Evolutionary conservation across 2,113 vertebrate species (phyloP).

Genomic region (Micronisus gabar): DNA sequence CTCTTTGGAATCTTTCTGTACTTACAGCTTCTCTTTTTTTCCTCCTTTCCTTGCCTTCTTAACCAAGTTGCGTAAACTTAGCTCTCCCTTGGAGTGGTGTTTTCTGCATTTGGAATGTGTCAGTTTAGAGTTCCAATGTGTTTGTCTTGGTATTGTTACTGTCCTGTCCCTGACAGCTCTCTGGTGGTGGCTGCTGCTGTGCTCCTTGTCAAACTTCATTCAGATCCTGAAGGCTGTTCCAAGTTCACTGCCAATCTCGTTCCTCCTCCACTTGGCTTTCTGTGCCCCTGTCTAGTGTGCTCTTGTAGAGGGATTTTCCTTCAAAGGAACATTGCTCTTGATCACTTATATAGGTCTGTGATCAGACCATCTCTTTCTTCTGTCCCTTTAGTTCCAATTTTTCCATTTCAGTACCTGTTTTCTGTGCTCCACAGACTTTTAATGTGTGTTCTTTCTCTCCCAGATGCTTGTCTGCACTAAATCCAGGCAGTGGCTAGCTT

Average conservation of each 20-base stretch:
- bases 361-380: background rate
- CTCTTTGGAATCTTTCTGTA: background rate
- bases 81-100: background rate
- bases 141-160: background rate
- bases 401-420: background rate
- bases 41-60: background rate
- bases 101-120: background rate
- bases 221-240: background rate
- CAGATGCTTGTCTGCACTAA: background rate
- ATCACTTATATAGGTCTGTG: background rate
- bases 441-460: accelerated
- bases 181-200: background rate
- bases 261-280: background rate
- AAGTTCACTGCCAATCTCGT: background rate
- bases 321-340: background rate
- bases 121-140: background rate
- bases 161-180: background rate
- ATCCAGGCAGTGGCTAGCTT: background rate
- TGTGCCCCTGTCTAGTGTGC: accelerated
- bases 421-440: background rate
- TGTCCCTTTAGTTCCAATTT: background rate
- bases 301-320: background rate
- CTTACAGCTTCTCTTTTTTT: background rate
- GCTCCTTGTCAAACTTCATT: background rate
- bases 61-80: background rate